Evolutionary conservation across 2,797 vertebrate genomes (phyloP), one percentile per base, ranked within the genome.

Genomic region (Astyanax mexicanus): DNA sequence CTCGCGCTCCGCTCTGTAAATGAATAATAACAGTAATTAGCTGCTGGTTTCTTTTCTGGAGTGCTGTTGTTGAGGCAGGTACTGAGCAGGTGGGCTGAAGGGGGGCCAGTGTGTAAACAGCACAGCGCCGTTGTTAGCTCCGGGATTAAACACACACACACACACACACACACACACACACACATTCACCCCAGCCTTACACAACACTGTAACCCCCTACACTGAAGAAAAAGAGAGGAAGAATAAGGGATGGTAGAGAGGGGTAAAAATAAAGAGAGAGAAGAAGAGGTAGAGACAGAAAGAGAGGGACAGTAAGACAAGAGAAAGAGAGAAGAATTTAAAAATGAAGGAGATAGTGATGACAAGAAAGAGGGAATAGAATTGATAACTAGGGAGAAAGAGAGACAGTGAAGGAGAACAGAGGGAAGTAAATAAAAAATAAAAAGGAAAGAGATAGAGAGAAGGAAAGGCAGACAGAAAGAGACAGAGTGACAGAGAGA

Each of bases 21-120:
- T 91, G 90, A 92, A 91, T 91, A 93, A 92, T 91, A 92, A 91
- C 91, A 92, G 87, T 91, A 92, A 93, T 92, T 90, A 89, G 80
- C 69, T 83, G 84, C 87, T 91, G 89, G 91, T 92, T 92, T 93
- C 86, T 88, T 84, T 90, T 87, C 86, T 80, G 85, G 85, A 64
- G 29, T 80, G 17, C 80, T 84, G 74, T 80, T 62, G 78, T 84
- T 86, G 87, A 91, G 91, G 90, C 66, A 66, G 72, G 49, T 21
- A 13, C 62, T 44, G 29, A 32, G 3, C 32, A 44, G 32, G 35
- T 35, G 19, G 51, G 47, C 54, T 57, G 29, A 23, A 37, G 42
- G 19, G 62, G 13, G n/a, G 17, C 1, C 15, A 6, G 0, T 54
- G 66, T 52, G 27, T 69, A 13, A 57, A 57, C 27, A 57, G 27